phyloP scores from a whole-genome alignment of 2,797 vertebrate genomes.

The Neostethus bicornis region DNA sequence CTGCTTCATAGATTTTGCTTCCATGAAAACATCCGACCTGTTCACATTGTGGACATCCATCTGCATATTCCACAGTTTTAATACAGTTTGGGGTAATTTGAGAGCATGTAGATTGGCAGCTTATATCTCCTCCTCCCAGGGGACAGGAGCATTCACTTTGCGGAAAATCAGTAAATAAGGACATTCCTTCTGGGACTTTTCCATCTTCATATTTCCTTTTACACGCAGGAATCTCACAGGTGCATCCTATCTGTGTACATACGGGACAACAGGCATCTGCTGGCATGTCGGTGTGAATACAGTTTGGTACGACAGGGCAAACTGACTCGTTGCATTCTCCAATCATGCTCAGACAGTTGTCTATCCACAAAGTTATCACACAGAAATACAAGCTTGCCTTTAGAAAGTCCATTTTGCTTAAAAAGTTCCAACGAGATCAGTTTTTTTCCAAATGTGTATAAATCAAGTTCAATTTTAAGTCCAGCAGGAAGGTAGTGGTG shows the following conservation, averaged over 20 bases:
- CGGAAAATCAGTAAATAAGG: slow-evolving; percentile 95
- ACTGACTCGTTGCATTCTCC: slow-evolving; percentile 86
- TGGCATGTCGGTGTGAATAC: slow-evolving; percentile 86
- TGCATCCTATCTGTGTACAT: slow-evolving; percentile 86
- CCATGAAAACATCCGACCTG: slow-evolving; percentile 85
- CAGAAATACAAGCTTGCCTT: slow-evolving; percentile 32
- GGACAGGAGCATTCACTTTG: slow-evolving; percentile 95
- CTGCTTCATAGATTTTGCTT: slow-evolving; percentile 87
- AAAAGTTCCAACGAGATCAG: slow-evolving; percentile 2
- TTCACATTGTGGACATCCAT: slow-evolving; percentile 87
- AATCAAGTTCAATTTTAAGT: slow-evolving; percentile 26
- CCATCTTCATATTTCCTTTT: slow-evolving; percentile 85
- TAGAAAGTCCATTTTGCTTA: slow-evolving; percentile 67
- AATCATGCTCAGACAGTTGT: slow-evolving; percentile 62
- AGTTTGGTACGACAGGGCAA: slow-evolving; percentile 85
- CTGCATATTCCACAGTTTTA: slow-evolving; percentile 79
- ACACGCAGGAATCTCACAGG: slow-evolving; percentile 95
- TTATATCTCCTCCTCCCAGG: slow-evolving; percentile 89
- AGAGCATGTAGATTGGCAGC: slow-evolving; percentile 91
- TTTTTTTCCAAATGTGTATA: slow-evolving; percentile 29
- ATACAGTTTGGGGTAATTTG: slow-evolving; percentile 92
- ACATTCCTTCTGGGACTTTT: slow-evolving; percentile 89
- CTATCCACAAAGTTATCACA: slow-evolving; percentile 51
- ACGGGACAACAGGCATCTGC: slow-evolving; percentile 85
- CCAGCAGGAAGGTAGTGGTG: slow-evolving; percentile 20